phyloP scores from a whole-genome alignment of 2,888 invertebrate genomes.

The Germaria angustata region DNA sequence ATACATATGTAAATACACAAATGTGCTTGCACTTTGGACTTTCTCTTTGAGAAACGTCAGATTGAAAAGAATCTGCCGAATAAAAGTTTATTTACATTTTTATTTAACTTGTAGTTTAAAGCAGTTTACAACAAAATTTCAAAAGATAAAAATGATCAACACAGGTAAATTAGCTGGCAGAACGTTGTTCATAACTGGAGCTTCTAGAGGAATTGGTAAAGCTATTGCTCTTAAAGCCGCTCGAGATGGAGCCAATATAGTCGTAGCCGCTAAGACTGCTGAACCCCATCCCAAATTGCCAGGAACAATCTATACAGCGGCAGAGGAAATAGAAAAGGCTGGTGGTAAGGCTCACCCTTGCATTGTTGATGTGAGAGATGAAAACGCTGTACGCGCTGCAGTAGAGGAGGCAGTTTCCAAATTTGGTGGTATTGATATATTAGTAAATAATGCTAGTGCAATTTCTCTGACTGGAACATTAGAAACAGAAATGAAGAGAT shows the following conservation, averaged over 20 bases:
- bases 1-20: no score
- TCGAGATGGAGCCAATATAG: constrained; percentile 91
- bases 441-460: constrained; percentile 98
- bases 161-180: constrained; percentile 86
- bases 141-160: constrained; percentile 72
- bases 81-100: not conserved
- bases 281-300: constrained; percentile 84
- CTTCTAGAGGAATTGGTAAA: constrained; percentile 96
- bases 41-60: constrained; percentile 67
- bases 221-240: constrained; percentile 96
- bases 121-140: not conserved
- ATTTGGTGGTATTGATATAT: constrained; percentile 97
- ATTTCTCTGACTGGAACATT: constrained; percentile 91
- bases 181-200: constrained; percentile 95
- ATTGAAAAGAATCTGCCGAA: not conserved
- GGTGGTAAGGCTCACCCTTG: constrained; percentile 91
- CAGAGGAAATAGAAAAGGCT: constrained; percentile 90
- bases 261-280: constrained; percentile 93
- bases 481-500: constrained; percentile 95
- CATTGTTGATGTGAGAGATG: constrained; percentile 90
- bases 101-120: not conserved
- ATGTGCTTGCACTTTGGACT: constrained; percentile 75
- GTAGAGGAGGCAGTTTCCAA: constrained; percentile 85
- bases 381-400: constrained; percentile 85
- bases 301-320: constrained; percentile 92